These are phyloP conservation scores for Standfussiana lucernea DNA, from an alignment of 2,888 invertebrate genomes.

Conservation along the genomic window DNA sequence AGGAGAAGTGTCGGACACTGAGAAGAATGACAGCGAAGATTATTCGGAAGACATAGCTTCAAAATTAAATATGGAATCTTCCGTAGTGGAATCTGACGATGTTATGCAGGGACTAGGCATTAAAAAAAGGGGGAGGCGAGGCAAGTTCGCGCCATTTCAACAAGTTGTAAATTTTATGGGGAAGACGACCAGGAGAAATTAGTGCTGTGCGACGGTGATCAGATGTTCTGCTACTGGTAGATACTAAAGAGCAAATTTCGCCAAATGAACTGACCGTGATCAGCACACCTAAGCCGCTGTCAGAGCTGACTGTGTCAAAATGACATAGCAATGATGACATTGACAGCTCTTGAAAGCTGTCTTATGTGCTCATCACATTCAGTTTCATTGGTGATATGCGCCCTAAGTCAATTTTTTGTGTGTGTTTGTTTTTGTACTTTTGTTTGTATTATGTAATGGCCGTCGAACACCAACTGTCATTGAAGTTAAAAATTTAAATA, in stretches of 20 bases:
- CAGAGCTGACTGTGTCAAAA: conserved; percentile 6
- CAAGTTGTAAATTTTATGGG: conserved; percentile 88
- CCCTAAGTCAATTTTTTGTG: conserved; percentile 51
- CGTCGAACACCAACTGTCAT: neutral
- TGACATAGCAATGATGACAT: neutral
- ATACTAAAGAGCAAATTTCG: neutral
- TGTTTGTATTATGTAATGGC: conserved; percentile 43
- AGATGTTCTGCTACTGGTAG: conserved; percentile 65
- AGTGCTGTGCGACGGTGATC: conserved; percentile 67
- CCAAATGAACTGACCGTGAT: neutral
- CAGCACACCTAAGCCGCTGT: neutral
- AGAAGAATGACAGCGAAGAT: conserved; percentile 82
- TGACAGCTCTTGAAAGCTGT: neutral
- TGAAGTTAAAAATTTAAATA: neutral
- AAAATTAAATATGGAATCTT: conserved; percentile 80
- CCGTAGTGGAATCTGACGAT: conserved; percentile 81
- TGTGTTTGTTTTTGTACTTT: conserved; percentile 53
- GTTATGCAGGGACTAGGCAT: conserved; percentile 78
- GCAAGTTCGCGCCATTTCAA: conserved; percentile 82
- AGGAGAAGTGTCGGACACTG: conserved; percentile 79
- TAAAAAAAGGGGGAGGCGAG: conserved; percentile 80
- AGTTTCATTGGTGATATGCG: neutral
- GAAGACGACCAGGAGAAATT: conserved; percentile 81
- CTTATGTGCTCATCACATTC: neutral
- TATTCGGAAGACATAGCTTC: conserved; percentile 81